Conservation (phyloP, 1,140 invertebrate genomes). For the Zaprionus ghesquierei region DNA sequence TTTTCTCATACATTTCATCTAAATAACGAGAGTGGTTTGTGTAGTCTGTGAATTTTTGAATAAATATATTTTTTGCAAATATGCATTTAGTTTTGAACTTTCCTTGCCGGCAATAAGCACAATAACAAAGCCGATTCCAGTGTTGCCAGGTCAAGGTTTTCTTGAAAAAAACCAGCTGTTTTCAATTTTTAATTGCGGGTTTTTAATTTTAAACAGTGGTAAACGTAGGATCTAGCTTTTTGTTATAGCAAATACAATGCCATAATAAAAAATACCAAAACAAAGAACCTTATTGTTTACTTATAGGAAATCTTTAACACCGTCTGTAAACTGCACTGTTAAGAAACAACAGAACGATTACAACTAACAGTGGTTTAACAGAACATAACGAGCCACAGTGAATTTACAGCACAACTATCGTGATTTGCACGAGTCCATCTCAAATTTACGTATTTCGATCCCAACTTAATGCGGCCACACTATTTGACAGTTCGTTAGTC, state of each 20-base stretch:
- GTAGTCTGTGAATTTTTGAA: background rate
- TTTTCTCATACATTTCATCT: background rate
- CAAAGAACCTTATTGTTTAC: no score
- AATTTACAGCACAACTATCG: background rate
- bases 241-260: no score
- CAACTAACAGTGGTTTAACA: background rate
- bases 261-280: background rate
- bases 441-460: conserved; percentile 8
- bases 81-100: background rate
- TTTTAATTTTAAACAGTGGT: no score
- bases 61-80: background rate
- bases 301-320: no score
- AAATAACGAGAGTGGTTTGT: background rate
- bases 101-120: no score
- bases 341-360: background rate
- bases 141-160: no score
- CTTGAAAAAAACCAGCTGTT: no score
- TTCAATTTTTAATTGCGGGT: no score
- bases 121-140: no score
- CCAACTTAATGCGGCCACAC: conserved; percentile 9
- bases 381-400: background rate
- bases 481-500: conserved; percentile 39
- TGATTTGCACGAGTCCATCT: background rate
- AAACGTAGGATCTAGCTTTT: no score
- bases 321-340: no score